Base-by-base conservation (phyloP, 1,140 invertebrate species). In the Schlechtendalia chinensis region DNA sequence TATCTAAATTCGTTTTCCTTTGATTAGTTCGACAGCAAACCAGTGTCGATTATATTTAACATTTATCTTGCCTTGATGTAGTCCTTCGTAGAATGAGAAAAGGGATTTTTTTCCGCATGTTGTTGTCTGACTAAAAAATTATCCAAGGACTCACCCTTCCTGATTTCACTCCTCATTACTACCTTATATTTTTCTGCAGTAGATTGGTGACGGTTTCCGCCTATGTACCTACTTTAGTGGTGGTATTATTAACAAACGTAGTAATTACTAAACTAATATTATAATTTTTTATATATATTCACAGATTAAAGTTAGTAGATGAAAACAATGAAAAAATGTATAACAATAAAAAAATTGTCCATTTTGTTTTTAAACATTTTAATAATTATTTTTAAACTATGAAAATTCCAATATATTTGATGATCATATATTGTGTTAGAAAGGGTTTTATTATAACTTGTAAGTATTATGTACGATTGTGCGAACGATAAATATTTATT, bases 401-500 rank as follows among this genome's bases (percentile, higher is more conserved):
- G n/a, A n/a, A n/a, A n/a, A n/a, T n/a, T n/a, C n/a, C n/a, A n/a
- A n/a, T n/a, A n/a, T n/a, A 61, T 61, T 17, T 61, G 16, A 61
- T 14, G 5, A 29, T 61, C 16, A 27, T 61, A 39, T 3, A 39
- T 3, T 3, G 32, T 39, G 32, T 39, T 39, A 39, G 8, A 39
- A 8, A 39, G 8, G 32, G 3, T 39, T 39, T 39, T 39, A 39
- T 39, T 39, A 39, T 39, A 39, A 39, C 32, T 17, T 27, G 27
- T 61, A 1, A 27, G 11, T 61, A 17, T 27, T 59, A 17, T 29
- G 27, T 61, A 61, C 32, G 27, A 29, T 14, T 16, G 24, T 14
- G 1, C 24, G 27, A 61, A 19, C 59, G 27, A 61, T 61, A 61
- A 61, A 61, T 61, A 61, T 61, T 61, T 61, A 61, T 27, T 61